Percentiles rank a stretch among this genome's conserved stretches.
phyloP scores from a whole-genome alignment of 2,797 vertebrate species.

The Salmo trutta region DNA sequence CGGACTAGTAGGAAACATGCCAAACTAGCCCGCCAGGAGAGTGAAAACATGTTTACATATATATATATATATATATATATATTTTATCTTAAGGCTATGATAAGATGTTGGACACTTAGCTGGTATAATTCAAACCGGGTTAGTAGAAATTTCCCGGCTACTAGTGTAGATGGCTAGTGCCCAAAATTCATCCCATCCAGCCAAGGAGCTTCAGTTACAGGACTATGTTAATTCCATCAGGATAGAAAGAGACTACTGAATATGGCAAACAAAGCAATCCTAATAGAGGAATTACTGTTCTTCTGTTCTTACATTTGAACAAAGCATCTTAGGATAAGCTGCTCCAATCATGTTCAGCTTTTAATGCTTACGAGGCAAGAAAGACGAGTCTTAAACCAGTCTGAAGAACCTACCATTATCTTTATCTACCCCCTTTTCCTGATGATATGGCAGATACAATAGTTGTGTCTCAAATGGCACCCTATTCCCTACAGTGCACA shows the following conservation, averaged over 20 bases:
- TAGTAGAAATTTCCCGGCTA: too few relatives aligned
- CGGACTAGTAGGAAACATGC: too few relatives aligned
- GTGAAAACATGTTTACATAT: too few relatives aligned
- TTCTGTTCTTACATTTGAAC: slow-evolving; percentile 40
- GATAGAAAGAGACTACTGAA: neutral
- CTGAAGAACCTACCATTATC: slow-evolving; percentile 29
- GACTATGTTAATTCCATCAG: neutral
- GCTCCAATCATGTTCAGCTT: slow-evolving; percentile 48
- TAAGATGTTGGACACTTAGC: too few relatives aligned
- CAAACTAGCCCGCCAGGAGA: too few relatives aligned
- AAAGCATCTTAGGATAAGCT: slow-evolving; percentile 57
- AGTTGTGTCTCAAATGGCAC: too few relatives aligned
- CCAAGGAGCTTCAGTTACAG: neutral
- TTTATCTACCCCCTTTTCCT: slow-evolving; percentile 19
- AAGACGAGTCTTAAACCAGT: slow-evolving; percentile 39
- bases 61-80: too few relatives aligned
- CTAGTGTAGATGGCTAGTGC: too few relatives aligned
- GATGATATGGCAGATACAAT: slow-evolving; percentile 26
- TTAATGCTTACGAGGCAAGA: slow-evolving; percentile 47
- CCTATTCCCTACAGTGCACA: too few relatives aligned
- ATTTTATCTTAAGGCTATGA: too few relatives aligned
- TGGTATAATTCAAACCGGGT: too few relatives aligned
- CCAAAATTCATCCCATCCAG: too few relatives aligned
- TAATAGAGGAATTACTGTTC: slow-evolving; percentile 35
- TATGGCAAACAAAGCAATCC: slow-evolving; percentile 6